Evolutionary conservation across 2,797 vertebrate genomes (phyloP), one percentile per base, ranked within the genome.

Genomic region (Arremon aurantiirostris): DNA sequence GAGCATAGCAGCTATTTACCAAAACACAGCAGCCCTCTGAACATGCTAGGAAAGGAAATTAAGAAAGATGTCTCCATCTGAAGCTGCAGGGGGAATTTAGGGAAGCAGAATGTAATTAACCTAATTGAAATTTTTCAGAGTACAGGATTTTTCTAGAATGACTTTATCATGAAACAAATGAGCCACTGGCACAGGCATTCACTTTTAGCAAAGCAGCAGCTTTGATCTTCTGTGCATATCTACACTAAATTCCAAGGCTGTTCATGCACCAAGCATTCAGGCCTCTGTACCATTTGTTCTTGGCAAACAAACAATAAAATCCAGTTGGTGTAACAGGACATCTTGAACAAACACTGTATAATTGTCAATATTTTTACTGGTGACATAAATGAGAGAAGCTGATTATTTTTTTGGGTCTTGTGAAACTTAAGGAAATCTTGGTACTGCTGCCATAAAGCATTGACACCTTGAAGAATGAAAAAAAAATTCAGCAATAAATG

Each of bases 21-120:
- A 70, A 91, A 95, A 85, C 81, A 60, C 39, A 78, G n/a, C 42
- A 37, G 82, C 59, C 6, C 30, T 82, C 44, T 50, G 32, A 59
- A 41, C 34, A 76, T n/a, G 49, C 68, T 80, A 92, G 64, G 68
- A 94, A 73, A 73, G 52, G 64, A 92, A 96, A 95, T 93, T 80
- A 95, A 87, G 83, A 87, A 92, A 85, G 13, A 44, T 82, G 26
- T 60, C 60, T 85, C 52, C 44, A 59, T 89, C 52, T 93, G 44
- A 95, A 93, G 63, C 83, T 89, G 34, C 50, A 42, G 75, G 78
- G 72, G 26, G 50, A 82, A 88, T 88, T 78, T 95, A 71, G 44
- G 50, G 72, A 81, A 73, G 57, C 65, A 90, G 83, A 92, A 92
- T 86, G 37, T 86, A 83, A 95, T 95, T 88, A 94, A 94, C 80